Percentiles rank a stretch among this genome's conserved stretches.
phyloP scores from a whole-genome alignment of 2,888 invertebrate genomes.

The Platycheirus albimanus region DNA sequence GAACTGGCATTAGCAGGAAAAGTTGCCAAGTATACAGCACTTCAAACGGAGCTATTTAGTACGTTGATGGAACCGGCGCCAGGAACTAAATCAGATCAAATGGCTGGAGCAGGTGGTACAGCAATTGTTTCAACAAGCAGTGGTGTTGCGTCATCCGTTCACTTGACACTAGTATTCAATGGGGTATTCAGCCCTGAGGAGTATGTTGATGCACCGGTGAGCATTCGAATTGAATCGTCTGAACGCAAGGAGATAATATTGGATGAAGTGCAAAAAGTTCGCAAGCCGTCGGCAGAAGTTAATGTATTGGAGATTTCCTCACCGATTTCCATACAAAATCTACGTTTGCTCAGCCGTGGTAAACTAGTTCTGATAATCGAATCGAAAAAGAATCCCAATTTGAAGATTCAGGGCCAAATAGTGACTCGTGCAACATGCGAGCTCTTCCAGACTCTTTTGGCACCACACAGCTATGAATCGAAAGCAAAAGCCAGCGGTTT shows the following conservation, averaged over 20 bases:
- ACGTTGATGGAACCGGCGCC: conserved; percentile 88
- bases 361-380: conserved; percentile 88
- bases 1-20: conserved; percentile 89
- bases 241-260: conserved; percentile 89
- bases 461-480: conserved; percentile 84
- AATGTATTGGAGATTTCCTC: conserved; percentile 91
- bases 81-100: conserved; percentile 85
- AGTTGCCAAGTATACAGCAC: conserved; percentile 88
- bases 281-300: conserved; percentile 89
- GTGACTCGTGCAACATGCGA: conserved; percentile 91
- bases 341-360: conserved; percentile 90
- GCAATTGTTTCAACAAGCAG: conserved; percentile 93
- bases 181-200: conserved; percentile 89
- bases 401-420: conserved; percentile 88
- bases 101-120: conserved; percentile 90
- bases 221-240: conserved; percentile 87
- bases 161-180: conserved; percentile 91
- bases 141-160: conserved; percentile 91
- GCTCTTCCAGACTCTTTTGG: conserved; percentile 89
- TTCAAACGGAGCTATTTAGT: conserved; percentile 92
- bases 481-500: conserved; percentile 86
- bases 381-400: conserved; percentile 86
- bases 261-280: conserved; percentile 87
- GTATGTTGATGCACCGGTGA: conserved; percentile 86
- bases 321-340: conserved; percentile 89